Evolutionary conservation across 2,888 invertebrate genomes (phyloP).

Genomic region (Phragmatobia fuliginosa): DNA sequence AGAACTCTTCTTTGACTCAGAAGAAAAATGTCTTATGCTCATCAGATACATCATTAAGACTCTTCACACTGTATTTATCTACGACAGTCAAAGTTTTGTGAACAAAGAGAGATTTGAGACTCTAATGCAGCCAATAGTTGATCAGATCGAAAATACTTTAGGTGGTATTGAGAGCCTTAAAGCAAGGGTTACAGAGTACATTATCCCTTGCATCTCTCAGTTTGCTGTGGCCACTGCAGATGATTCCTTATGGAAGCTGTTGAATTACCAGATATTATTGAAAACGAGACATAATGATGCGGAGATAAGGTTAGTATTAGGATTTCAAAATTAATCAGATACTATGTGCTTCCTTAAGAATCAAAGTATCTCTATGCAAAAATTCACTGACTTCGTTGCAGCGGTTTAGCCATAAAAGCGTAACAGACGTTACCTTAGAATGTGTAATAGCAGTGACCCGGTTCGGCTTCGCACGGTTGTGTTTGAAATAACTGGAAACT

Average conservation of each 20-base stretch:
- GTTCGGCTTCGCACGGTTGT: too few species aligned
- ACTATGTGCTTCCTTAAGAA: too few species aligned
- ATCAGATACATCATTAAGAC: constrained; percentile 92
- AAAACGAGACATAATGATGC: constrained; percentile 93
- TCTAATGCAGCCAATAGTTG: constrained; percentile 94
- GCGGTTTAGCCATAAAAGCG: too few species aligned
- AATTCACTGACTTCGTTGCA: too few species aligned
- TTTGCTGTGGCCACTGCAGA: constrained; percentile 94
- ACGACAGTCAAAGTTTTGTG: constrained; percentile 94
- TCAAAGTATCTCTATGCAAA: too few species aligned
- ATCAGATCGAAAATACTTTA: constrained; percentile 93
- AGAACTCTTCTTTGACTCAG: constrained; percentile 81
- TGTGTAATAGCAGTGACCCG: too few species aligned
- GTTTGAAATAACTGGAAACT: too few species aligned
- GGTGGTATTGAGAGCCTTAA: constrained; percentile 88
- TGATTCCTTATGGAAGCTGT: constrained; percentile 95
- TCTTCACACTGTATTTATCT: constrained; percentile 91
- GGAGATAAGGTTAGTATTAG: constrained; percentile 85
- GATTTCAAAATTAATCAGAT: too few species aligned
- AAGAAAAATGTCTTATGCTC: constrained; percentile 87
- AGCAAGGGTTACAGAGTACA: constrained; percentile 85
- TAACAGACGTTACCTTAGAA: too few species aligned
- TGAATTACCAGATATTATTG: constrained; percentile 95
- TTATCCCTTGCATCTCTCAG: constrained; percentile 93
- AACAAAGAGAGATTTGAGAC: constrained; percentile 94